phyloP scores from a whole-genome alignment of 2,797 vertebrate species.

The Ptychadena robeensis region DNA sequence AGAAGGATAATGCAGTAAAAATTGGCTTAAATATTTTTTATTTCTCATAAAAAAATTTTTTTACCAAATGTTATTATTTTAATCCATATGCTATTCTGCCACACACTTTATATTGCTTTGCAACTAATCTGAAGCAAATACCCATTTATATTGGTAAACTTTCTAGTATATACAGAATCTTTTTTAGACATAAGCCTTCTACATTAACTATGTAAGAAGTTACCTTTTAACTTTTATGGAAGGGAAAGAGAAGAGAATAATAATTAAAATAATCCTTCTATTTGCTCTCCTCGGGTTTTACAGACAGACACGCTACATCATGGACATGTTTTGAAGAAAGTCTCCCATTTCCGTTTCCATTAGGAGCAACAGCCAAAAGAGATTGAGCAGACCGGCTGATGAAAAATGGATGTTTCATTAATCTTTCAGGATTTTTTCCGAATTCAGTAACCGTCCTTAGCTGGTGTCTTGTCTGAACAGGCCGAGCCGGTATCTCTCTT shows the following conservation, averaged over 20 bases:
- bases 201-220: not conserved
- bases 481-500: not conserved
- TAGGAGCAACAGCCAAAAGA: not conserved
- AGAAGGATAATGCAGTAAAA: too few species aligned
- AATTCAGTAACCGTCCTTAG: constrained; percentile 1
- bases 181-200: not conserved
- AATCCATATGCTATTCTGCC: too few species aligned
- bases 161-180: not conserved
- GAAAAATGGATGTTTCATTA: constrained; percentile 33
- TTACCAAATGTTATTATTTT: too few species aligned
- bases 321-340: not conserved
- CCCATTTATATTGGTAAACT: too few species aligned
- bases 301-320: not conserved
- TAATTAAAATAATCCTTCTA: not conserved
- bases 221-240: not conserved
- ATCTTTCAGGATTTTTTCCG: constrained; percentile 36
- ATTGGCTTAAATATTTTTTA: too few species aligned
- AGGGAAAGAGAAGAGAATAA: not conserved
- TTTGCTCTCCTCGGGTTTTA: not conserved
- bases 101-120: too few species aligned
- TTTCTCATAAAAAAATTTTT: too few species aligned
- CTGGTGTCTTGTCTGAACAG: constrained; percentile 32
- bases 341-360: constrained; percentile 33
- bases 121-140: too few species aligned
- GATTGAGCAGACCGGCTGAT: not conserved